These are phyloP conservation scores for Alauda arvensis DNA, from an alignment of 2,797 vertebrate genomes.

Conservation along the genomic window DNA sequence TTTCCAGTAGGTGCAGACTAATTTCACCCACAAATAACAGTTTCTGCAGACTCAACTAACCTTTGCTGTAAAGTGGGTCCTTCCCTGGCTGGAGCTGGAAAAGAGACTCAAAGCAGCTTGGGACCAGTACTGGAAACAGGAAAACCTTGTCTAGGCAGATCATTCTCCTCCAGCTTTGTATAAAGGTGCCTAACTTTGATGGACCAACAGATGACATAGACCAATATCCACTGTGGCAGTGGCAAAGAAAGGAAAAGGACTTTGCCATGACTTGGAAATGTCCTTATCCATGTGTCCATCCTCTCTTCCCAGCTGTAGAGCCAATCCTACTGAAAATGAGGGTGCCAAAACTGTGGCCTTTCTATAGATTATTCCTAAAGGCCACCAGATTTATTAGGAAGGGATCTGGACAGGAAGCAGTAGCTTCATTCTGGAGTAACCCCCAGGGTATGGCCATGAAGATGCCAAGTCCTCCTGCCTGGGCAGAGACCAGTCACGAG, in stretches of 20 bases:
- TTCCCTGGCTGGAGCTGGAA: neutral
- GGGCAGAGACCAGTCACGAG: fast-evolving
- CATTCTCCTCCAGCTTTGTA: neutral
- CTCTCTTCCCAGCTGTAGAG: neutral
- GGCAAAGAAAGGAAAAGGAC: neutral
- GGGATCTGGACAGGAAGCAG: neutral
- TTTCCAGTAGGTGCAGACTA: neutral
- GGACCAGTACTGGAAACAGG: neutral
- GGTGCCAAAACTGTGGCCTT: neutral
- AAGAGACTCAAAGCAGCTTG: neutral
- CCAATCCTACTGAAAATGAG: neutral
- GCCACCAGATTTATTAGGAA: neutral
- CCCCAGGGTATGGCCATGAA: neutral
- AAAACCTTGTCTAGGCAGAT: neutral
- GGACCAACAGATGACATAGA: neutral
- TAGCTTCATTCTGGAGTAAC: neutral
- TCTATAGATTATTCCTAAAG: neutral
- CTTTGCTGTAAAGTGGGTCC: neutral
- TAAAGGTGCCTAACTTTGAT: neutral
- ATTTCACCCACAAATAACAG: neutral
- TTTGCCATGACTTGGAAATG: neutral
- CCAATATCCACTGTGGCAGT: neutral
- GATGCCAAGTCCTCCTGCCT: neutral
- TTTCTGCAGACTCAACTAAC: neutral
- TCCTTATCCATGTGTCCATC: neutral